Percentiles rank a stretch among this genome's conserved stretches.
These are phyloP conservation scores for Peromyscus maniculatus DNA, from an alignment of 2,113 vertebrate species.

Conservation along the genomic window DNA sequence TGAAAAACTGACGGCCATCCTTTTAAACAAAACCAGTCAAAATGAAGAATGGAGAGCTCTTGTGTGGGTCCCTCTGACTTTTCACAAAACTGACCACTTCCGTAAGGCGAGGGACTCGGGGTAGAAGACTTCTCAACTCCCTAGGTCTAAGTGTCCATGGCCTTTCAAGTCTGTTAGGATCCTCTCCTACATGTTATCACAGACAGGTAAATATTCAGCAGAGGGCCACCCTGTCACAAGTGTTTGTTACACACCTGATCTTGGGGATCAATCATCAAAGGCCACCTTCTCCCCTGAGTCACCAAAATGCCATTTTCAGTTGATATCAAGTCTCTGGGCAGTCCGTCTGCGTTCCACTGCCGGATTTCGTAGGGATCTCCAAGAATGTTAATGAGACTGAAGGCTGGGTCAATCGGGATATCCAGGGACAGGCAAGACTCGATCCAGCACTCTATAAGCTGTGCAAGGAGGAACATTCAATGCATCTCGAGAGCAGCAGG, in stretches of 20 bases:
- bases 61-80: background rate
- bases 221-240: background rate
- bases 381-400: slow-evolving; percentile 91
- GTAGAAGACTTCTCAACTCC: background rate
- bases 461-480: slow-evolving; percentile 30
- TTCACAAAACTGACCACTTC: background rate
- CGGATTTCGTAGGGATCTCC: slow-evolving; percentile 92
- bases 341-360: slow-evolving; percentile 92
- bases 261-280: slow-evolving; percentile 94
- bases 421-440: slow-evolving; percentile 88
- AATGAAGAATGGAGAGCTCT: background rate
- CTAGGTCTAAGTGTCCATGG: background rate
- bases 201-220: background rate
- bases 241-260: slow-evolving; percentile 88
- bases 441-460: slow-evolving; percentile 92
- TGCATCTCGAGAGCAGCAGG: background rate
- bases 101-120: background rate
- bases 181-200: background rate
- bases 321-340: slow-evolving; percentile 91
- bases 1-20: background rate
- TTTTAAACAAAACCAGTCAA: slow-evolving; percentile 16
- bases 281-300: slow-evolving; percentile 91
- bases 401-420: slow-evolving; percentile 90
- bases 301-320: slow-evolving; percentile 94
- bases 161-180: background rate